A percentile compares a stretch with the other conserved stretches of the same genome.
phyloP scores from a whole-genome alignment of 2,888 invertebrate species.

The Dendrolimus houi region DNA sequence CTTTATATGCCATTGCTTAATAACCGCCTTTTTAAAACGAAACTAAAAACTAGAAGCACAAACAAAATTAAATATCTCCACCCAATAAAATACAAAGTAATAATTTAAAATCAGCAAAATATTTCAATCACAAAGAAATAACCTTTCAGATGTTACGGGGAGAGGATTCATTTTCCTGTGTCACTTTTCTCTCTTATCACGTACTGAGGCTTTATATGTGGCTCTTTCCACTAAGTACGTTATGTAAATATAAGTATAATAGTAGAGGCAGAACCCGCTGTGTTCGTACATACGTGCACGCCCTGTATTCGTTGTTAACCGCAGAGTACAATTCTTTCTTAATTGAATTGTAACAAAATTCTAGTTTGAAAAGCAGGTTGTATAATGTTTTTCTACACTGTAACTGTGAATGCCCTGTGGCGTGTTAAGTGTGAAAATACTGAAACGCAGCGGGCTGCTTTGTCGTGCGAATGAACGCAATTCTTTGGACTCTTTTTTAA shows the following conservation, averaged over 20 bases:
- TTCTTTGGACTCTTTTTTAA: conserved; percentile 2
- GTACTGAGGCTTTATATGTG: conserved; percentile 58
- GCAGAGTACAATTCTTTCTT: no score
- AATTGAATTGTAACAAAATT: no score
- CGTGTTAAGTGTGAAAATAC: conserved; percentile 4
- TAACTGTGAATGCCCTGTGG: background rate
- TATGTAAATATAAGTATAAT: conserved; percentile 71
- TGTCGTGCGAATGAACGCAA: conserved; percentile 8
- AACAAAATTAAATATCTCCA: conserved; percentile 28
- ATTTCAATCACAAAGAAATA: conserved; percentile 24
- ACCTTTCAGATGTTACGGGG: conserved; percentile 25
- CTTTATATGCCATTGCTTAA: conserved; percentile 19
- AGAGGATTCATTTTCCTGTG: conserved; percentile 50
- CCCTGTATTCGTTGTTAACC: no score
- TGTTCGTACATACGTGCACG: no score
- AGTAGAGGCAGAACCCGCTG: conserved; percentile 43
- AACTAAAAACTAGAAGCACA: conserved; percentile 20
- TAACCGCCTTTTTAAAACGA: no score
- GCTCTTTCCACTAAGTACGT: conserved; percentile 59
- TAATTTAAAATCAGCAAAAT: conserved; percentile 44
- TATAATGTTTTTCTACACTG: no score
- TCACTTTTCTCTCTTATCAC: conserved; percentile 40
- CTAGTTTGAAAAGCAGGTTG: no score
- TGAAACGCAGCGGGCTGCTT: conserved; percentile 9
- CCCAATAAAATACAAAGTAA: conserved; percentile 33